These are phyloP conservation scores for Tiphia femorata DNA, from an alignment of 2,888 invertebrate species.

Conservation along the genomic window DNA sequence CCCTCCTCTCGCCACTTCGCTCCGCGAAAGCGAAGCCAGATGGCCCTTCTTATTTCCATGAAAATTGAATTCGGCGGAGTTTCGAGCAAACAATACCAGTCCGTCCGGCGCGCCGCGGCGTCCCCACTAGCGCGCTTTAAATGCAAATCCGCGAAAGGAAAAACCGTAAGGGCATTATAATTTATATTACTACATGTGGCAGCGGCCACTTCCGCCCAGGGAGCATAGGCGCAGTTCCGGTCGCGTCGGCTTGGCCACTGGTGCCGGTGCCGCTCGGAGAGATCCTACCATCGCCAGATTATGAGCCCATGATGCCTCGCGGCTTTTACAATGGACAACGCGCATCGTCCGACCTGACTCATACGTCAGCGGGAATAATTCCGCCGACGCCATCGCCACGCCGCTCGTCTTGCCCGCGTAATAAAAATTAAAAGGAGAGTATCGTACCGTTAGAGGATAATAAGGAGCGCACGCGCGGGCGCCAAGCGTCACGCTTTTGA, in stretches of 20 bases:
- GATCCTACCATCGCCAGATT: constrained; percentile 67
- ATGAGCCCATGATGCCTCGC: constrained; percentile 64
- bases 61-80: constrained; percentile 58
- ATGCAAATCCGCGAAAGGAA: constrained; percentile 65
- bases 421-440: no score
- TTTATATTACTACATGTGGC: constrained; percentile 68
- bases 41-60: constrained; percentile 52
- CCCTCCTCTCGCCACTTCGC: neutral
- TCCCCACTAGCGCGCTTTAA: no score
- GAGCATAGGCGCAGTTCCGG: constrained; percentile 68
- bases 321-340: constrained; percentile 62
- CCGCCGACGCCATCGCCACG: constrained; percentile 42
- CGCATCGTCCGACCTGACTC: constrained; percentile 61
- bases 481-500: no score
- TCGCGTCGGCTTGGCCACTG: constrained; percentile 64
- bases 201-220: constrained; percentile 65
- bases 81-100: constrained; percentile 58
- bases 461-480: no score
- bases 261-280: no score
- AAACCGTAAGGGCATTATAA: constrained; percentile 68
- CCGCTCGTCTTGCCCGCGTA: constrained; percentile 29
- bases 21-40: neutral
- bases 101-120: no score
- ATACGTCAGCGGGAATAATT: constrained; percentile 61
- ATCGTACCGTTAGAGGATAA: neutral